Base-by-base conservation (phyloP, 2,888 invertebrate genomes). In the Ophion slaviceki region DNA sequence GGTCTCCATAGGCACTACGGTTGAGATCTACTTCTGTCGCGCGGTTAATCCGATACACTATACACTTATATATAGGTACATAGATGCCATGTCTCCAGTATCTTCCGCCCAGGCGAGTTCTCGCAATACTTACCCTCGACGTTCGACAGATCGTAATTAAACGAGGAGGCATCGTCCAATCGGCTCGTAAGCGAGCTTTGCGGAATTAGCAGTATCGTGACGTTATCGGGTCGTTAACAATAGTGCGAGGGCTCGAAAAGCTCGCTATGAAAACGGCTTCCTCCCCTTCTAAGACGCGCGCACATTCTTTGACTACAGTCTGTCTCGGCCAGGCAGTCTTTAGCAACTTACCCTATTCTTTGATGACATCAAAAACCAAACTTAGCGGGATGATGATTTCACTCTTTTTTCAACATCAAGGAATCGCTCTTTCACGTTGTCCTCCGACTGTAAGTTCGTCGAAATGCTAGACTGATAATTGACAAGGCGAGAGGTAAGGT, bases 211-310 rank as follows among this genome's bases (percentile, higher is more conserved):
- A 76, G 82, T 81, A 86, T 86, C 88, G 82, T 45, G 71, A 79
- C 76, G 82, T 88, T 88, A 87, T 87, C 87, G 85, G 78, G 84
- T 84, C 82, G 85, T 87, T 88, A 87, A 87, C 77, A 82, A 80
- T 76, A 80, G 79, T 59, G 71, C 59, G 79, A 80, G 85, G 80
- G 79, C 71, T 53, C 20, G 14, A 36, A 66, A 45, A 64, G 71
- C 53, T 72, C 24, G 74, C 77, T 59, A 74, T 70, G 74, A 74
- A 75, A 79, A 84, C 72, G 81, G 77, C 81, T 85, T 68, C 67
- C 67, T 78, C 66, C 59, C 11, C 24, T 64, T 1, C 53, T 40
- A 57, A 28, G 24, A 40, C 40, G 11, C 62, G 24, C 45, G 36
- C 57, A 36, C 47, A 53, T 20, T 59, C 59, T 71, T 80, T 47